phyloP scores from a whole-genome alignment of 2,113 vertebrate genomes.

The Equus przewalskii region DNA sequence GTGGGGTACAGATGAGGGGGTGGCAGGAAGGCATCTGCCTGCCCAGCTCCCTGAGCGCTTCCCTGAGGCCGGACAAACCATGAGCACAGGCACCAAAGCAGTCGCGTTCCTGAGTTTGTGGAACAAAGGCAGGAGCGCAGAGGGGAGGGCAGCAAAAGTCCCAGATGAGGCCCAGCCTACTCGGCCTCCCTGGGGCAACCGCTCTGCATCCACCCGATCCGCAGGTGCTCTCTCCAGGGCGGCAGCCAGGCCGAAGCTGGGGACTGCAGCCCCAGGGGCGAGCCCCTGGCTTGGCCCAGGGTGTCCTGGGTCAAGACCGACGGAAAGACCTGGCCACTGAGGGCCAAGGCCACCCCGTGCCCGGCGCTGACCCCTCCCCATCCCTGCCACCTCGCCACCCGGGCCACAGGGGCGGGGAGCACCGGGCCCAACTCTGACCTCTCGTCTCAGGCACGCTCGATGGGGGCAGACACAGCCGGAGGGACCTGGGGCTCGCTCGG shows the following conservation, averaged over 20 bases:
- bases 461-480: constrained; percentile 77
- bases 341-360: not conserved
- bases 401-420: no score
- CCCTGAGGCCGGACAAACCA: not conserved
- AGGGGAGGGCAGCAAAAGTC: not conserved
- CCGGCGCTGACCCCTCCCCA: not conserved
- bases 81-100: not conserved
- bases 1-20: not conserved
- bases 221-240: not conserved
- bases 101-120: not conserved
- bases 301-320: not conserved
- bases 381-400: not conserved
- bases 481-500: constrained; percentile 79
- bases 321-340: not conserved
- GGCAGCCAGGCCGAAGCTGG: not conserved
- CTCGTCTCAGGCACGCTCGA: constrained; percentile 84
- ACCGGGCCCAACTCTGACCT: constrained; percentile 84
- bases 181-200: not conserved
- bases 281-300: not conserved
- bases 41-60: not conserved
- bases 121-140: not conserved
- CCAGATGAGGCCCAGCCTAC: not conserved
- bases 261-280: not conserved
- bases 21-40: not conserved
- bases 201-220: not conserved